Evolutionary conservation across 2,113 vertebrate species (phyloP).

Genomic region (Carassius carassius): DNA sequence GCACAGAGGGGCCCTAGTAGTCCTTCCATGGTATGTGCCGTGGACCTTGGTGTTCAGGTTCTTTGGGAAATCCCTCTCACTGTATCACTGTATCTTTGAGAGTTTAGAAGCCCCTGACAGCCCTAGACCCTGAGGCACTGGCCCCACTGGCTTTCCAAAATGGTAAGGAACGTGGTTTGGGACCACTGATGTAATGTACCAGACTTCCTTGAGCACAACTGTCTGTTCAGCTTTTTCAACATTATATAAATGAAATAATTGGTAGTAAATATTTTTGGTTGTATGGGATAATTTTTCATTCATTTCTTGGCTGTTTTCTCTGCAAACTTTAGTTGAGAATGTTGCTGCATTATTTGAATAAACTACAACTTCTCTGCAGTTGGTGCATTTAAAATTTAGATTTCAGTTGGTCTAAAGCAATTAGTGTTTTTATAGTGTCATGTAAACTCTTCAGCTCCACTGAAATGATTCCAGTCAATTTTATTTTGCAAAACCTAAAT

Average conservation of each 20-base stretch:
- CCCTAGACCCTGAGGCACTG: background rate
- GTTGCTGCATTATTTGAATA: background rate
- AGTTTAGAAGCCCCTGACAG: no score
- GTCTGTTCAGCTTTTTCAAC: no score
- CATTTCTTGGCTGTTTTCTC: background rate
- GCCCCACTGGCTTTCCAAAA: background rate
- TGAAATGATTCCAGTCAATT: background rate
- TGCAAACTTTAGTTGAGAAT: no score
- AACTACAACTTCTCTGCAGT: background rate
- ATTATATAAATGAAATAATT: no score
- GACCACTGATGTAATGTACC: background rate
- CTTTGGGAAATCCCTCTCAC: background rate
- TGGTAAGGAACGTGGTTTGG: background rate
- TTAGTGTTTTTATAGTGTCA: background rate
- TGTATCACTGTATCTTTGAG: background rate
- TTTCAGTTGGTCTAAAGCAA: background rate
- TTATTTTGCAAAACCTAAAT: background rate
- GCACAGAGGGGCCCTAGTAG: background rate
- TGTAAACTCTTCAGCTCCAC: background rate
- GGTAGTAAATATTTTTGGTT: no score
- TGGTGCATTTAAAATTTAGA: no score
- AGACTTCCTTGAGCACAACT: background rate
- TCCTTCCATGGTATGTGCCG: background rate
- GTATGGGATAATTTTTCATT: background rate
- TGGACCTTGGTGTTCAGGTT: background rate